Evolutionary conservation across 2,797 vertebrate genomes (phyloP).

Genomic region (Sylvilagus floridanus): DNA sequence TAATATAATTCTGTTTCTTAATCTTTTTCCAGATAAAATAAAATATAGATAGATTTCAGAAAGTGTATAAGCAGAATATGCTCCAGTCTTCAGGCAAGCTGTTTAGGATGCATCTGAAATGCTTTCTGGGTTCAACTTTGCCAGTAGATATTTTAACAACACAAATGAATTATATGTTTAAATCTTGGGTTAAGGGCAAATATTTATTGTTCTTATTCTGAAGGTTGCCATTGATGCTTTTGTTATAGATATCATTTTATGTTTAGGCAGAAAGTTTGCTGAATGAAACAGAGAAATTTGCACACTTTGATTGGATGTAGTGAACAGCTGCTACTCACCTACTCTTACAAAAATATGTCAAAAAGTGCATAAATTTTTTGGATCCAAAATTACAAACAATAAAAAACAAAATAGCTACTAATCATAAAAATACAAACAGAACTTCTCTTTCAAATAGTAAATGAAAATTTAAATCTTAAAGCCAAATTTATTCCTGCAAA

Average conservation of each 20-base stretch:
- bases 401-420: neutral
- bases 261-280: conserved; percentile 63
- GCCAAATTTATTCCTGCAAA: neutral
- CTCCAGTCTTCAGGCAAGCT: conserved; percentile 78
- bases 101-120: conserved; percentile 52
- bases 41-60: conserved; percentile 79
- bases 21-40: conserved; percentile 86
- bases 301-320: conserved; percentile 43
- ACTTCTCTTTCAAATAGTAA: neutral
- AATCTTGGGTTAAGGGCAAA: conserved; percentile 60
- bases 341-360: neutral
- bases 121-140: conserved; percentile 74
- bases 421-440: neutral
- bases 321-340: neutral
- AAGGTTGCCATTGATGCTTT: neutral
- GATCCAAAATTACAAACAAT: neutral
- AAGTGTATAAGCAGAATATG: conserved; percentile 74
- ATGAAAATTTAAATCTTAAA: conserved; percentile 33
- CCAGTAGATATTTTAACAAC: conserved; percentile 80
- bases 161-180: conserved; percentile 74
- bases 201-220: conserved; percentile 54
- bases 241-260: conserved; percentile 66
- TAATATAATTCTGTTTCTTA: conserved; percentile 87
- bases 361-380: neutral
- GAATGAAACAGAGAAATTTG: conserved; percentile 73